phyloP scores from a whole-genome alignment of 2,797 vertebrate genomes.

The Cheracebus regulus region DNA sequence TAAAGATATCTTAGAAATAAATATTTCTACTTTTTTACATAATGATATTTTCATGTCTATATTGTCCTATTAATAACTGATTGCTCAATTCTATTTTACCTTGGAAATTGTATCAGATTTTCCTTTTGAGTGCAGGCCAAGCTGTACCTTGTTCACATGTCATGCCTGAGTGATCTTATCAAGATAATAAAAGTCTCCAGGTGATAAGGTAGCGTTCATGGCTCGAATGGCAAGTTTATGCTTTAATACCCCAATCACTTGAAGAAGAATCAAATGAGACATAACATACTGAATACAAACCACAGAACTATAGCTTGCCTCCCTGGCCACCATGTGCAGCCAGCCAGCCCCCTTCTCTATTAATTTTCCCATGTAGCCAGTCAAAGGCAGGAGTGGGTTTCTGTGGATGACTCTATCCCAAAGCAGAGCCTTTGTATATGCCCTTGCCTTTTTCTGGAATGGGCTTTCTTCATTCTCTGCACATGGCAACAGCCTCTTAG shows the following conservation, averaged over 20 bases:
- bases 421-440: background rate
- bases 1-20: background rate
- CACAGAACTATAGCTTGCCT: background rate
- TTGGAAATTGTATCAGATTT: conserved; percentile 35
- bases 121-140: background rate
- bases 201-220: conserved; percentile 12
- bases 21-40: background rate
- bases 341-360: background rate
- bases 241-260: conserved; percentile 47
- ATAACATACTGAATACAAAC: background rate
- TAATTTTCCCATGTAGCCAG: background rate
- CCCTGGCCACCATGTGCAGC: background rate
- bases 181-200: conserved; percentile 36
- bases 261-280: conserved; percentile 9
- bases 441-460: background rate
- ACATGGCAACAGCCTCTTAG: background rate
- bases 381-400: background rate
- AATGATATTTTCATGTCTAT: background rate
- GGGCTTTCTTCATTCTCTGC: background rate
- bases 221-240: conserved; percentile 31
- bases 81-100: conserved; percentile 10
- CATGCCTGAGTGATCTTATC: conserved; percentile 44
- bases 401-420: background rate
- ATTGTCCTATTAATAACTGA: background rate
- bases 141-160: conserved; percentile 47